These are phyloP conservation scores for Meda fulgida DNA, from an alignment of 2,797 vertebrate species.

Conservation along the genomic window DNA sequence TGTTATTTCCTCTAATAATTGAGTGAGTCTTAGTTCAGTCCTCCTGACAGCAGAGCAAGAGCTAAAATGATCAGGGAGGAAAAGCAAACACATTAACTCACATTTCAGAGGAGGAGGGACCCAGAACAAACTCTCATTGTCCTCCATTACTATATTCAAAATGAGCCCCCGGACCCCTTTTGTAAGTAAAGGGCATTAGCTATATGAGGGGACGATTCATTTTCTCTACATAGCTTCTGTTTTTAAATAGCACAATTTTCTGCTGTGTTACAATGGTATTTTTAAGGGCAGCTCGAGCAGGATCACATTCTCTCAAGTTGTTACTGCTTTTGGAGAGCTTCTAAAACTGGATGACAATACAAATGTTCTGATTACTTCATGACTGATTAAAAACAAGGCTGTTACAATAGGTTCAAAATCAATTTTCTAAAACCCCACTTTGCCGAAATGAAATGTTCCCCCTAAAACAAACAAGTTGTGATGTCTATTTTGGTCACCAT, in stretches of 20 bases:
- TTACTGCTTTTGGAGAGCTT: slow-evolving; percentile 9
- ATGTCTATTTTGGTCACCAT: slow-evolving; percentile 43
- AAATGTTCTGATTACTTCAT: neutral
- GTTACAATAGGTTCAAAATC: slow-evolving; percentile 32
- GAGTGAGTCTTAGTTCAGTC: slow-evolving; percentile 52
- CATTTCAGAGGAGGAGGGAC: slow-evolving; percentile 45
- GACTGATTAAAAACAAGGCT: slow-evolving; percentile 9
- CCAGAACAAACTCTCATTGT: slow-evolving; percentile 47
- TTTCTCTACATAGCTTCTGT: slow-evolving; percentile 25
- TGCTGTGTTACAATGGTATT: neutral
- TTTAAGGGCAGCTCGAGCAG: neutral
- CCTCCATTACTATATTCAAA: slow-evolving; percentile 43
- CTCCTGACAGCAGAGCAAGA: slow-evolving; percentile 50
- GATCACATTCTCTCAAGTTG: neutral
- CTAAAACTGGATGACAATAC: slow-evolving; percentile 13
- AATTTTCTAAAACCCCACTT: slow-evolving; percentile 10
- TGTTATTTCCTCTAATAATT: slow-evolving; percentile 63
- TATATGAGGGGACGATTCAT: slow-evolving; percentile 36
- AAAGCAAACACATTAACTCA: slow-evolving; percentile 59
- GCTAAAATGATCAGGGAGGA: slow-evolving; percentile 52
- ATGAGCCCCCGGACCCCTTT: slow-evolving; percentile 38
- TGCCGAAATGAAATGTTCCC: slow-evolving; percentile 19
- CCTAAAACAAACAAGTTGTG: slow-evolving; percentile 45
- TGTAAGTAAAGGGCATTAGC: slow-evolving; percentile 28
- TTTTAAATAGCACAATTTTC: slow-evolving; percentile 21